Evolutionary conservation across 2,113 vertebrate species (phyloP), one percentile per base, ranked within the genome.

Genomic region (Carettochelys insculpta): DNA sequence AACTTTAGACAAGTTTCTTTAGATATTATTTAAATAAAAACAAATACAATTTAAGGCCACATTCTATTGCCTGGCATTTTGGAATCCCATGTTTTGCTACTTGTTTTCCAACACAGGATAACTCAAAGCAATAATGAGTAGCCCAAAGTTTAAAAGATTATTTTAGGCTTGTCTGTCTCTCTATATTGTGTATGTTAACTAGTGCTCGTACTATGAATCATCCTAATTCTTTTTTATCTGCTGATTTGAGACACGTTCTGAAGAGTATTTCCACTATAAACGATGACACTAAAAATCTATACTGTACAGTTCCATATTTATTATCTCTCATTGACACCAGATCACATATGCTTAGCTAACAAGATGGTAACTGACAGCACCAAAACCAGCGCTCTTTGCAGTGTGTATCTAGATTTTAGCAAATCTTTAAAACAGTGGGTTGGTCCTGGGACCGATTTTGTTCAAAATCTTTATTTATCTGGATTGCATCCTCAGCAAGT

Each of bases 71-170:
- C 3, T 94, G 54, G 77, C 50, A 90, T 92, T 78, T 90, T 43
- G 61, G 25, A 80, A 43, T 54, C 14, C 80, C 80, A 11, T 41
- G 20, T 85, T 43, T 89, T 82, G 87, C 90, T 94, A 73, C n/a
- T 92, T 68, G 73, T 29, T 24, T 53, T 93, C n/a, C 83, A 89
- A 76, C 11, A 61, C 5, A 47, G 2, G 41, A 82, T n/a, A 85
- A 54, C 61, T 43, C 83, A 58, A 81, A 76, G n/a, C 14, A 95
- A 6, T 47, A 34, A 82, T 82, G 81, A 41, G 89, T 89, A 94
- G 65, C 11, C 65, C 0, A 0, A 8, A 34, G 16, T 45, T 43
- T 41, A 45, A 11, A 29, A 27, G 24, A 4, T 25, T 25, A 75
- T 38, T 68, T 83, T 34, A 31, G 31, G 45, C 73, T 71, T 45